Percentiles rank a stretch among this genome's conserved stretches.
phyloP scores from a whole-genome alignment of 2,113 vertebrate species.

The Petaurus breviceps region DNA sequence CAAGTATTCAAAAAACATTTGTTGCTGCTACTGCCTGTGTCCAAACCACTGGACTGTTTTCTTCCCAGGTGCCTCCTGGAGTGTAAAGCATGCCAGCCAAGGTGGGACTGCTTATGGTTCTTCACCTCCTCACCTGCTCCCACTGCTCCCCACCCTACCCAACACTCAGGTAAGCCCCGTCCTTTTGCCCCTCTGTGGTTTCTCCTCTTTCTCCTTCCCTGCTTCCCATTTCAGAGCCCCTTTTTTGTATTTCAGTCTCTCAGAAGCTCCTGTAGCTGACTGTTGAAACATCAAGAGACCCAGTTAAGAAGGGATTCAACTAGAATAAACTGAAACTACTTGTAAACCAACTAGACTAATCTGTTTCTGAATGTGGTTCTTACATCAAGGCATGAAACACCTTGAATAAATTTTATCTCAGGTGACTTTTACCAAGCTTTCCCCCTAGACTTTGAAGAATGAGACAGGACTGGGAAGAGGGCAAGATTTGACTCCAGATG shows the following conservation, averaged over 20 bases:
- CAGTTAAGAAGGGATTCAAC: not conserved
- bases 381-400: not conserved
- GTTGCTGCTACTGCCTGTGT: not conserved
- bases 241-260: not conserved
- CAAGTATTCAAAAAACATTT: not conserved
- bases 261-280: not conserved
- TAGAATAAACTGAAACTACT: too few relatives aligned
- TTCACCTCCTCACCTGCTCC: conserved; percentile 87
- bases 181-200: not conserved
- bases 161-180: conserved; percentile 88
- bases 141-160: conserved; percentile 87
- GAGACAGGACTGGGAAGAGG: not conserved
- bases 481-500: not conserved
- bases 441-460: not conserved
- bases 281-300: not conserved
- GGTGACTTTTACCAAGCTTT: not conserved
- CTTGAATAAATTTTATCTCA: not conserved
- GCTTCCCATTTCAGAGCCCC: not conserved
- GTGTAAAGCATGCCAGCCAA: conserved; percentile 87
- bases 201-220: too few relatives aligned
- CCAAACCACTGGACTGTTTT: not conserved
- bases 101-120: conserved; percentile 87
- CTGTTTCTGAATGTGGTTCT: not conserved
- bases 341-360: not conserved
- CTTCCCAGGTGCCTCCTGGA: conserved; percentile 67